Base-by-base conservation (phyloP, 2,888 invertebrate genomes). In the Harpalus rufipes region DNA sequence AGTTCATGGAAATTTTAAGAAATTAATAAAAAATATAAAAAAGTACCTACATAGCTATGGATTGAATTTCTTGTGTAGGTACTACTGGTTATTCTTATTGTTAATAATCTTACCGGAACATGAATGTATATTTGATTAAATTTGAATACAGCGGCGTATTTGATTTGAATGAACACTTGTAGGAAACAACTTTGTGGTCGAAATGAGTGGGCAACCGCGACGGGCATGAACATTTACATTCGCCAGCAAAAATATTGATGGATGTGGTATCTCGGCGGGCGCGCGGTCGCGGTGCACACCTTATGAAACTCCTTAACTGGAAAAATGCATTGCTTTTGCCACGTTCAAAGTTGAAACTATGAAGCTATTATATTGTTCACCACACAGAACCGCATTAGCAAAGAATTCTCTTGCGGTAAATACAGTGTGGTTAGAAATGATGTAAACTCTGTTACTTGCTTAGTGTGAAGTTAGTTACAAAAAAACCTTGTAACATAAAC, bases 201-300 rank as follows among this genome's bases (percentile, higher is more conserved):
- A 80, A 80, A 80, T 61, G 80, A 80, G 80, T 80, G 80, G 80
- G 80, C 61, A 80, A 32, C 63, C 25, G 63, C 68, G 32, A 39
- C 25, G 63, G 32, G 39, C 39, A 68, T n/a, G 32, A 80, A 80
- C 80, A 80, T 59, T 56, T 58, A 79, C 59, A 79, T 61, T 61
- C 39, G 61, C 80, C 21, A 41, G 80, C 25, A 80, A 80, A 80
- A 80, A 80, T 80, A 80, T 80, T 80, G 80, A 80, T 80, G 61
- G 59, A 80, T 80, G 80, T 80, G 80, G 59, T 80, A 80, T 80
- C 59, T 80, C 7, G 51, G 32, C 5, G 12, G 12, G 63, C 63
- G 63, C 18, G 63, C 58, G 32, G 32, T 32, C 44, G 44, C 12
- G 14, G 61, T 39, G 80, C 80, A 39, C 80, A 61, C 80, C 80